Evolutionary conservation across 2,797 vertebrate genomes (phyloP).

Genomic region (Rhinella marina): DNA sequence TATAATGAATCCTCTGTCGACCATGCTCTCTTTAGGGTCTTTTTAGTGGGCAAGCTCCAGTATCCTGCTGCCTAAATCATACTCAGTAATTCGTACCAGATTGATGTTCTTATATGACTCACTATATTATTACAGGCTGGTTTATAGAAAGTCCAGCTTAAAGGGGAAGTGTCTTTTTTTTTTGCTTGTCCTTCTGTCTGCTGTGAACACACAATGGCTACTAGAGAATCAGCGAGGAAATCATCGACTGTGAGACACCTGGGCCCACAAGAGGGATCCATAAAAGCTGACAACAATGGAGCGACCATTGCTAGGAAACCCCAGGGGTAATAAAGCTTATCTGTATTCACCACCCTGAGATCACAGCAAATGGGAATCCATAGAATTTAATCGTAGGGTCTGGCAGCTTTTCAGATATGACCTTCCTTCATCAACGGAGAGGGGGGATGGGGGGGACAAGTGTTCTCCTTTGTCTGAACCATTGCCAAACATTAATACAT

Average conservation of each 20-base stretch:
- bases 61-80: neutral
- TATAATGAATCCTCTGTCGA: neutral
- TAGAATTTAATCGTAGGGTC: conserved; percentile 44
- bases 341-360: conserved; percentile 51
- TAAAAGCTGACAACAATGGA: conserved; percentile 41
- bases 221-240: neutral
- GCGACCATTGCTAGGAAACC: conserved; percentile 29
- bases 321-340: conserved; percentile 49
- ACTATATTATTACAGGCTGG: neutral
- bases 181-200: neutral
- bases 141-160: conserved; percentile 19
- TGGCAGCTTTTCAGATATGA: conserved; percentile 37
- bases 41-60: neutral
- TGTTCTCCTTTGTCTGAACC: conserved; percentile 8
- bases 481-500: conserved; percentile 29
- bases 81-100: conserved; percentile 6
- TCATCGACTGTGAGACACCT: conserved; percentile 37
- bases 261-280: conserved; percentile 30
- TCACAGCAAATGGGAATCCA: conserved; percentile 38
- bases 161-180: neutral
- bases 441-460: conserved; percentile 11
- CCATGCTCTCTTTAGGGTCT: neutral
- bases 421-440: conserved; percentile 35
- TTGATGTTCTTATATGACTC: conserved; percentile 19
- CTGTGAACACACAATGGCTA: neutral